Conservation (phyloP, 2,797 vertebrate genomes). For the Bradypodion pumilum region DNA sequence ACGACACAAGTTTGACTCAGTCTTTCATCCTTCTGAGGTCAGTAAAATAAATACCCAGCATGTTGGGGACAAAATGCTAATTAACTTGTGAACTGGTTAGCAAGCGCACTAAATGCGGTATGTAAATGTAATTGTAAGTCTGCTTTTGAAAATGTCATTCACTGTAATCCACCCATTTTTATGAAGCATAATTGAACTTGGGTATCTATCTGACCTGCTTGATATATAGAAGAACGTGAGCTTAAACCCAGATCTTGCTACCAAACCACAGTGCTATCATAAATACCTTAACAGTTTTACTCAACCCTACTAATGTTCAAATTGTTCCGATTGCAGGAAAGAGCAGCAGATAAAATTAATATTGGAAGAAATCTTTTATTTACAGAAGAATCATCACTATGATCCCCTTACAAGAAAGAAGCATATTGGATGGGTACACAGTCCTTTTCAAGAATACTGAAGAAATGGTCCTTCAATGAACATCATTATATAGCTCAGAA, state of each 20-base stretch:
- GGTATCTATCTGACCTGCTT: not conserved
- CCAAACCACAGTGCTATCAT: not conserved
- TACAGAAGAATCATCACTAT: not conserved
- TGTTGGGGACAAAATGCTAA: too few relatives aligned
- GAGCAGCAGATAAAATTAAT: fast-evolving
- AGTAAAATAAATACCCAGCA: too few relatives aligned
- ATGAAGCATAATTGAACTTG: not conserved
- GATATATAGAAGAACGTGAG: not conserved
- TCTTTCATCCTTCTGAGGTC: too few relatives aligned
- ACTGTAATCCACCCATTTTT: too few relatives aligned
- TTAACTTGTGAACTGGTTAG: too few relatives aligned
- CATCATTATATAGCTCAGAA: not conserved
- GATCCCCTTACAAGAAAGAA: not conserved
- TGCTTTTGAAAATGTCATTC: too few relatives aligned
- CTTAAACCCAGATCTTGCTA: not conserved
- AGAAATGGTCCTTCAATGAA: not conserved
- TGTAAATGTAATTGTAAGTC: too few relatives aligned
- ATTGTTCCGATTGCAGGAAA: not conserved
- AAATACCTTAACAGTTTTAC: not conserved
- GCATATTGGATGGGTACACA: too few relatives aligned
- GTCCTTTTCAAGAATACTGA: not conserved
- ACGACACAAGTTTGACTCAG: too few relatives aligned
- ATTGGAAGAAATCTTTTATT: slow-evolving; percentile 49
- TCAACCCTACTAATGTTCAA: not conserved
- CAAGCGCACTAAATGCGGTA: too few relatives aligned